Conservation (phyloP, 2,888 invertebrate genomes). For the Hypolimnas misippus region DNA sequence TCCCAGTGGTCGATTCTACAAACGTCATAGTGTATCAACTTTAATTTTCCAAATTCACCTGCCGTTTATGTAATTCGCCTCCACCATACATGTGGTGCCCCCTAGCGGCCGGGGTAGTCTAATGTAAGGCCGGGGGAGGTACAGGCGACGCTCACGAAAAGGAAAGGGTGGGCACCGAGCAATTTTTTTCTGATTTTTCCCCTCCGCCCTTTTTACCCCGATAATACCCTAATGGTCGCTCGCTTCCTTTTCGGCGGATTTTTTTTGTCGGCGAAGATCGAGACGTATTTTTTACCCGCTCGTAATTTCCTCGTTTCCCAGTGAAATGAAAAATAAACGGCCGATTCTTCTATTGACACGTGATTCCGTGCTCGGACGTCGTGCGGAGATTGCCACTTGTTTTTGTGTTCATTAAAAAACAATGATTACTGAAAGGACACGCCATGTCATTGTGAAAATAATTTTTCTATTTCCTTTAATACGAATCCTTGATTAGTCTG, state of each 20-base stretch:
- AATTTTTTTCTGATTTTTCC: conserved; percentile 81
- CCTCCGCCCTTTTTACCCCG: conserved; percentile 74
- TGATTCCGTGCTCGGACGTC: conserved; percentile 53
- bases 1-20: conserved; percentile 51
- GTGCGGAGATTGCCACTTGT: conserved; percentile 45
- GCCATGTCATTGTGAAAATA: conserved; percentile 27
- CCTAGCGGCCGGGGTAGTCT: conserved; percentile 63
- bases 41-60: conserved; percentile 83
- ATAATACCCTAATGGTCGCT: conserved; percentile 84
- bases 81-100: conserved; percentile 69
- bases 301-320: conserved; percentile 78
- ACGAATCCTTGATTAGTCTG: conserved; percentile 11
- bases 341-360: conserved; percentile 63
- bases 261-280: conserved; percentile 74
- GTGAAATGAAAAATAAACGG: conserved; percentile 73
- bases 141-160: conserved; percentile 78
- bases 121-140: conserved; percentile 71
- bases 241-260: conserved; percentile 80
- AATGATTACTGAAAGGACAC: conserved; percentile 33
- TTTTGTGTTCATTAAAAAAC: conserved; percentile 42
- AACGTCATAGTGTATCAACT: conserved; percentile 63
- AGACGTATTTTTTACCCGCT: conserved; percentile 77
- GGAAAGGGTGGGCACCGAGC: conserved; percentile 79
- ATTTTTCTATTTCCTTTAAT: conserved; percentile 29
- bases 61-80: conserved; percentile 75